Evolutionary conservation across 2,113 vertebrate genomes (phyloP).

Genomic region (Anhinga rufa): DNA sequence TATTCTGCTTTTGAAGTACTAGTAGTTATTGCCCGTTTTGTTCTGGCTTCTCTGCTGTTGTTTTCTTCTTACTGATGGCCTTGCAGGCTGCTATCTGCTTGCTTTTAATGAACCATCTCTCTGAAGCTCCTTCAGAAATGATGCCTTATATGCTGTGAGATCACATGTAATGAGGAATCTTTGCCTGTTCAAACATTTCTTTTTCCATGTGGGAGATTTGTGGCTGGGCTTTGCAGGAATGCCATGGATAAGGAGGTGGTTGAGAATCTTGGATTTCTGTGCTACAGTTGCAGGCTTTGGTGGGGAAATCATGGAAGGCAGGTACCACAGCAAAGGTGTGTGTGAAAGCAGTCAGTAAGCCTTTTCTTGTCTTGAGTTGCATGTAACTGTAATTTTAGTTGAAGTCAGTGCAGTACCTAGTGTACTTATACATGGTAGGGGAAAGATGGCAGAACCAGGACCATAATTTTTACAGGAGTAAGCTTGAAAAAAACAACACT

Average conservation of each 20-base stretch:
- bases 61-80: background rate
- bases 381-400: background rate
- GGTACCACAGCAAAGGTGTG: background rate
- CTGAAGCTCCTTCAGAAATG: background rate
- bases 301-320: background rate
- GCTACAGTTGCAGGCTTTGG: background rate
- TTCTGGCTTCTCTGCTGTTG: background rate
- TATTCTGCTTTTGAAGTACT: constrained; percentile 4
- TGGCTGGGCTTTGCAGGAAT: background rate
- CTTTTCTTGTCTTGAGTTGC: background rate
- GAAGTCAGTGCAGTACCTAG: background rate
- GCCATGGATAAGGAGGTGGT: background rate
- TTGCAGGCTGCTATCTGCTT: background rate
- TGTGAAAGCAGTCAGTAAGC: background rate
- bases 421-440: background rate
- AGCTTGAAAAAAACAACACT: background rate
- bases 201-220: background rate
- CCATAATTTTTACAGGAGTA: background rate
- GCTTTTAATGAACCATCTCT: background rate
- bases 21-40: background rate
- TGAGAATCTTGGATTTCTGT: background rate
- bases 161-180: background rate
- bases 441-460: background rate
- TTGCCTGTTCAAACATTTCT: background rate
- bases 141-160: background rate